phyloP scores from a whole-genome alignment of 2,113 vertebrate genomes.

The Alethe castanea region DNA sequence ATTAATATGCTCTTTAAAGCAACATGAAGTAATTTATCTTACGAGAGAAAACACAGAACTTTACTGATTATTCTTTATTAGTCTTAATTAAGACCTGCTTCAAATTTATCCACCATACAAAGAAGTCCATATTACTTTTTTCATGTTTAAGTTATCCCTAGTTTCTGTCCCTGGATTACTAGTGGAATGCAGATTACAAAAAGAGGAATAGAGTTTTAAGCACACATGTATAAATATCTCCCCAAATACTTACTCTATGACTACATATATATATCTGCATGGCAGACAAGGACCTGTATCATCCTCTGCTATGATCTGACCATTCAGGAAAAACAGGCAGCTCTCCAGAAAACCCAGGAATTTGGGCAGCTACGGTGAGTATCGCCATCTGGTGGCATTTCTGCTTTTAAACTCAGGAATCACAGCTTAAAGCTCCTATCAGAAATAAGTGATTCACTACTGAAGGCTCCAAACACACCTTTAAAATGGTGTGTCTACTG shows the following conservation, averaged over 20 bases:
- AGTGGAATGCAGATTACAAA: background rate
- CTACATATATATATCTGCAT: too few relatives aligned
- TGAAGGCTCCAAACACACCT: background rate
- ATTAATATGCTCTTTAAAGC: background rate
- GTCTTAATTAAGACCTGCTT: background rate
- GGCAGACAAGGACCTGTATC: background rate
- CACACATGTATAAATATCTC: background rate
- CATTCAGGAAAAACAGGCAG: rapidly evolving
- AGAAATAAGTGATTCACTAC: rapidly evolving
- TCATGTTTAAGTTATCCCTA: background rate
- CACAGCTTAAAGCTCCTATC: background rate
- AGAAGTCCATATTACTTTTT: background rate
- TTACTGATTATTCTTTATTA: background rate
- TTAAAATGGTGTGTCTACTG: background rate
- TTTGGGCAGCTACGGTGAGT: background rate
- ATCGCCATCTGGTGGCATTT: background rate
- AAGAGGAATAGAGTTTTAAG: background rate
- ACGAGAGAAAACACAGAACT: background rate
- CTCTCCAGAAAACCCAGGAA: background rate
- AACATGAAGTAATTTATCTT: background rate
- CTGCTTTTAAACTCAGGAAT: background rate
- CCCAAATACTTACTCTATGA: background rate
- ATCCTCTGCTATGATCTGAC: background rate
- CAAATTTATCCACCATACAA: background rate
- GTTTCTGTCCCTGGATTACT: background rate